Evolutionary conservation across 2,797 vertebrate genomes (phyloP), one percentile per base, ranked within the genome.

Genomic region (Mastacembelus armatus): DNA sequence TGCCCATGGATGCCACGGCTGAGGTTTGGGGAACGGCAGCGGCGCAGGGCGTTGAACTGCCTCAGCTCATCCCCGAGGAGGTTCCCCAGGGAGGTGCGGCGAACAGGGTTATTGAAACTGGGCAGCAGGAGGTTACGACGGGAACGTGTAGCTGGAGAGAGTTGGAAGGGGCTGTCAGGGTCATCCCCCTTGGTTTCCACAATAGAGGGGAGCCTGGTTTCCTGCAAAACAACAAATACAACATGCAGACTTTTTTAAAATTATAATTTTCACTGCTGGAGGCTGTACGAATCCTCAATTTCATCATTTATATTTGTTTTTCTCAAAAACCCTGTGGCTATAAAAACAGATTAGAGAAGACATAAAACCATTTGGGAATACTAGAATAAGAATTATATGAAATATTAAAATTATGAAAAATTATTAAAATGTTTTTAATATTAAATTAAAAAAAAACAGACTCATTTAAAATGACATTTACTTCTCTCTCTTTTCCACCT

Each of bases 51-150:
- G 1, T 95, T 94, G 79, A 96, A 95, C 83, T 95, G 96, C 26
- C 95, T 91, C 64, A 97, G 69, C 81, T 99, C 96, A 1, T 98
- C 96, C 0, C 96, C 95, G 62, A 97, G 90, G 67, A 97, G 95
- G 91, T 96, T 96, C 51, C 95, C 94, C 51, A 96, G 88, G 16
- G 96, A 97, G 55, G 96, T 94, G 0, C 92, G 92, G 27, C 93
- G 94, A 0, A 93, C 91, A 0, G 97, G 95, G 78, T 95, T 95
- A 88, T 93, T 93, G 77, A 96, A 92, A 72, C 76, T 94, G 59
- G 96, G 95, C 78, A 97, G 92, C 79, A 95, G 89, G 71, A 95
- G 93, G 84, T 95, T 96, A 60, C 90, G 91, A 35, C 85, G 93
- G 15, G 95, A 87, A 38, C 81, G 90, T 0, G 92, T 77, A 4